A percentile compares a stretch with the other conserved stretches of the same genome.
Evolutionary conservation across 1,140 invertebrate species (phyloP).

Genomic region (Globodera ellingtonae): DNA sequence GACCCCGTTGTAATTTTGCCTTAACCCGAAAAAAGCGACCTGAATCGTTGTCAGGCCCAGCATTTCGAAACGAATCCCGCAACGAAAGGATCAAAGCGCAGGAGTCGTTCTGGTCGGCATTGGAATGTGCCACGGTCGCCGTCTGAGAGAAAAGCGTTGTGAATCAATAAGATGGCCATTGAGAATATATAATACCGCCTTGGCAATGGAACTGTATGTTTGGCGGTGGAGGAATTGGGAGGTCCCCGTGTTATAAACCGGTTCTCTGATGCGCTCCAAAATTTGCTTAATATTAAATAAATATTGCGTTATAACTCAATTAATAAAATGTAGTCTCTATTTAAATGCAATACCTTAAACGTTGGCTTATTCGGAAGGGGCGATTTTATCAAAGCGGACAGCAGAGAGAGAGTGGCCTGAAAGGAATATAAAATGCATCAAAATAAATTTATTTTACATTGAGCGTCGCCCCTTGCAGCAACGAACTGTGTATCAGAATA

Average conservation of each 20-base stretch:
- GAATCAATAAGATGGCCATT: not conserved
- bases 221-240: constrained; percentile 45
- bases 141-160: not conserved
- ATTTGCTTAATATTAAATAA: constrained; percentile 49
- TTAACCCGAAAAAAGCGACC: constrained; percentile 75
- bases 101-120: constrained; percentile 30
- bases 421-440: not conserved
- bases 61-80: constrained; percentile 26
- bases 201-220: constrained; percentile 47
- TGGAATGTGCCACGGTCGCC: constrained; percentile 41
- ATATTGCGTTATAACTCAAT: not conserved
- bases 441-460: constrained; percentile 69
- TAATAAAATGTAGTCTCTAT: not conserved
- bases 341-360: constrained; percentile 35
- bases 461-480: constrained; percentile 84
- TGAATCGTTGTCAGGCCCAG: constrained; percentile 68
- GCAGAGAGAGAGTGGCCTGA: constrained; percentile 79
- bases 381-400: constrained; percentile 73
- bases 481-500: constrained; percentile 80
- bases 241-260: constrained; percentile 34
- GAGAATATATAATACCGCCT: constrained; percentile 20
- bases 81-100: constrained; percentile 66
- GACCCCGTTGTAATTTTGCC: too few species aligned
- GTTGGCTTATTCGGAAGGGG: constrained; percentile 68
- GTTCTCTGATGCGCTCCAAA: constrained; percentile 29